These are phyloP conservation scores for Paralichthys olivaceus DNA, from an alignment of 2,113 vertebrate genomes.

Conservation along the genomic window DNA sequence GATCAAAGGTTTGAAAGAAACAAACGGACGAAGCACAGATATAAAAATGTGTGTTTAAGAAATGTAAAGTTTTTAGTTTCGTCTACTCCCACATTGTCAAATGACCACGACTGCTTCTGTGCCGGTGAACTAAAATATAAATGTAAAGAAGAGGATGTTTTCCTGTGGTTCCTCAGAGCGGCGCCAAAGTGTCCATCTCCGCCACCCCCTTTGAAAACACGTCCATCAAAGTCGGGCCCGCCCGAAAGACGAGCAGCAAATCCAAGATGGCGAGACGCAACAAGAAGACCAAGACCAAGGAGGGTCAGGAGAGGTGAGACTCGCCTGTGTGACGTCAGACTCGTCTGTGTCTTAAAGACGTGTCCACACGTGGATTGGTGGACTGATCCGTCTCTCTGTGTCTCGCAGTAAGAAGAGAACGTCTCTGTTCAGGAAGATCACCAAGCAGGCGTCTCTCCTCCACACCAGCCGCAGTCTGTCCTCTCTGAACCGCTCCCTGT, in stretches of 20 bases:
- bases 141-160: too few relatives aligned
- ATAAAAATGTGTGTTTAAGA: too few relatives aligned
- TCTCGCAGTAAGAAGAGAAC: slow-evolving; percentile 89
- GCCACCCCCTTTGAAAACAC: slow-evolving; percentile 98
- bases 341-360: too few relatives aligned
- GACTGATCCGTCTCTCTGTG: not conserved
- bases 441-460: slow-evolving; percentile 93
- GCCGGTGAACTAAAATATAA: not conserved
- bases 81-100: too few relatives aligned
- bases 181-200: slow-evolving; percentile 94
- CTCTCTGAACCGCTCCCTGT: slow-evolving; percentile 94
- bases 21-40: too few relatives aligned
- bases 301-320: slow-evolving; percentile 92
- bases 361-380: not conserved
- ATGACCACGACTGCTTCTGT: not conserved
- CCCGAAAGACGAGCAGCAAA: slow-evolving; percentile 90
- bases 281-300: slow-evolving; percentile 91
- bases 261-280: slow-evolving; percentile 97
- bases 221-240: slow-evolving; percentile 95
- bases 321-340: not conserved
- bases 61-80: too few relatives aligned
- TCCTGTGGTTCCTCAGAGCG: slow-evolving; percentile 83
- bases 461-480: slow-evolving; percentile 96
- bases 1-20: too few relatives aligned
- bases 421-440: slow-evolving; percentile 94